These are phyloP conservation scores for Drosophila ercepeae DNA, from an alignment of 1,140 invertebrate genomes.

Conservation along the genomic window DNA sequence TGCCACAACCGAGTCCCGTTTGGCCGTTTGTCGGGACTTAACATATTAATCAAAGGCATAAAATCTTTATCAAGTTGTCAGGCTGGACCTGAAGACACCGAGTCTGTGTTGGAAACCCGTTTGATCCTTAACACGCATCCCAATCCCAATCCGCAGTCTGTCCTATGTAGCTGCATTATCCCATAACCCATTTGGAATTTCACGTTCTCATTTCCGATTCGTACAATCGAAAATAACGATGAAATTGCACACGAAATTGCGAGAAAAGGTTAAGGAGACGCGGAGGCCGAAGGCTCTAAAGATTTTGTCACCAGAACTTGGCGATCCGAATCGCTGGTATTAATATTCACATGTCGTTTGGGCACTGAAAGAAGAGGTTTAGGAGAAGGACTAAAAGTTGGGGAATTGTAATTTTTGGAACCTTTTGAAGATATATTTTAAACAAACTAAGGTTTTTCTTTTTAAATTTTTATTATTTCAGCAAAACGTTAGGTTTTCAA, in stretches of 20 bases:
- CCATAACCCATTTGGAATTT: constrained; percentile 55
- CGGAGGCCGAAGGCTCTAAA: constrained; percentile 34
- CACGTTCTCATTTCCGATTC: constrained; percentile 65
- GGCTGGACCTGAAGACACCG: constrained; percentile 34
- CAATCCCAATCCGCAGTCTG: constrained; percentile 8
- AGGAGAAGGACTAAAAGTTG: not conserved
- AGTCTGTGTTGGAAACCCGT: constrained; percentile 58
- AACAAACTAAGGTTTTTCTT: too few relatives aligned
- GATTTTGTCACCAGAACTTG: constrained; percentile 68
- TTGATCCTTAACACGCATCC: constrained; percentile 77
- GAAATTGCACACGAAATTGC: constrained; percentile 32
- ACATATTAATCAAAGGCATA: constrained; percentile 82
- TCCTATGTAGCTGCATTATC: constrained; percentile 8
- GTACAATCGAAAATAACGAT: constrained; percentile 49
- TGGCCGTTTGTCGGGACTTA: constrained; percentile 50
- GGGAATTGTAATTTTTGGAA: too few relatives aligned
- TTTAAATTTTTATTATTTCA: too few relatives aligned
- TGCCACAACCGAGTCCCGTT: constrained; percentile 28
- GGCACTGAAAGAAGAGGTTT: constrained; percentile 18
- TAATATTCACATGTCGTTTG: constrained; percentile 80
- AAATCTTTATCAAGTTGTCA: constrained; percentile 82
- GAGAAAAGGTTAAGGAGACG: constrained; percentile 19
- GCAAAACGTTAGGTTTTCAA: too few relatives aligned
- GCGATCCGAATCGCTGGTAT: constrained; percentile 65
- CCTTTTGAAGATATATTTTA: too few relatives aligned